Conservation (phyloP, 2,888 invertebrate genomes). For the Drosophila buzzatii region DNA sequence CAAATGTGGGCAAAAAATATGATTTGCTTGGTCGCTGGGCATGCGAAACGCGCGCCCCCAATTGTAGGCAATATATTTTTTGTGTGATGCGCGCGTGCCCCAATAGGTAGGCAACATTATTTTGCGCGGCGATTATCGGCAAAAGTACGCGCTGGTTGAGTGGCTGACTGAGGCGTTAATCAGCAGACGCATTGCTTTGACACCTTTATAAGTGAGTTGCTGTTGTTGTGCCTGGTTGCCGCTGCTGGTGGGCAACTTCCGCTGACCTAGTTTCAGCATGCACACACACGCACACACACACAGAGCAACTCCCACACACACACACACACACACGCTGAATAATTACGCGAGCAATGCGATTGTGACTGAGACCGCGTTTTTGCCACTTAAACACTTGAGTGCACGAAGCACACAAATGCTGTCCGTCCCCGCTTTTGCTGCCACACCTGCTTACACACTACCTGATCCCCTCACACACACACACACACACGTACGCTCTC, state of each 20-base stretch:
- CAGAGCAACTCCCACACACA: conserved; percentile 3
- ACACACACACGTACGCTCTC: neutral
- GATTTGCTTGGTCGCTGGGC: conserved; percentile 1
- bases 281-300: conserved; percentile 33
- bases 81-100: conserved; percentile 14
- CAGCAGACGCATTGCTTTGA: conserved; percentile 44
- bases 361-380: conserved; percentile 50
- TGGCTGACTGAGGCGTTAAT: conserved; percentile 48
- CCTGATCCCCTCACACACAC: neutral
- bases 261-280: conserved; percentile 65
- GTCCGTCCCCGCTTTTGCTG: conserved; percentile 17
- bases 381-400: conserved; percentile 46
- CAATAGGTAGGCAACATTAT: conserved; percentile 13
- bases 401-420: conserved; percentile 15
- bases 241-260: conserved; percentile 58
- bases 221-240: conserved; percentile 30
- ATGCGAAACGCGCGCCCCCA: conserved; percentile 35
- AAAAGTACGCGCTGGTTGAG: neutral
- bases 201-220: conserved; percentile 29
- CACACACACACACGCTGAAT: conserved; percentile 53
- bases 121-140: conserved; percentile 43
- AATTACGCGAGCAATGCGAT: conserved; percentile 61
- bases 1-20: conserved; percentile 8
- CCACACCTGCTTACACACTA: conserved; percentile 5
- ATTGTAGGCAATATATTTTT: conserved; percentile 51